phyloP scores from a whole-genome alignment of 2,888 invertebrate species.

The Clitarchus hookeri region DNA sequence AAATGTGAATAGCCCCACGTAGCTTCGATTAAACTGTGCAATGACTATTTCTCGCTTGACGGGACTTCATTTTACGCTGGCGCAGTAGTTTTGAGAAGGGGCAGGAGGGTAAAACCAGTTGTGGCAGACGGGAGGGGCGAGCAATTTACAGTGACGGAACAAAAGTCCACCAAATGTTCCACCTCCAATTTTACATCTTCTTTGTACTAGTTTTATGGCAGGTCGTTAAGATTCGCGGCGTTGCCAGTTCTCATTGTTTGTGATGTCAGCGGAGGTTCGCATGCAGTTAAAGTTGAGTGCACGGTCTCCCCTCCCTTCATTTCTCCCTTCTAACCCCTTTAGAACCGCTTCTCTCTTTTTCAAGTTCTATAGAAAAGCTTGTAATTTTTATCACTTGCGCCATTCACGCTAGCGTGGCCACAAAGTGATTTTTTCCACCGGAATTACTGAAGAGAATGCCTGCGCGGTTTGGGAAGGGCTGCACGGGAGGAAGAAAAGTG shows the following conservation, averaged over 20 bases:
- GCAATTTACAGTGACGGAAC: background rate
- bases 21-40: background rate
- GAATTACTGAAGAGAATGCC: slow-evolving; percentile 6
- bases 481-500: background rate
- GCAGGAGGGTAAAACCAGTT: background rate
- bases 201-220: slow-evolving; percentile 2
- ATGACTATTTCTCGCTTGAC: background rate
- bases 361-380: background rate
- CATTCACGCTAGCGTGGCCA: background rate
- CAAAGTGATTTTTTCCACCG: slow-evolving; percentile 8
- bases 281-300: background rate
- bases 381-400: background rate
- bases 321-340: background rate
- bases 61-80: background rate
- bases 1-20: too few relatives aligned
- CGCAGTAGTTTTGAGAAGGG: background rate
- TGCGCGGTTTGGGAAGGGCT: background rate
- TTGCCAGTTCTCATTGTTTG: slow-evolving; percentile 10
- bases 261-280: background rate
- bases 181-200: slow-evolving; percentile 10
- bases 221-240: background rate
- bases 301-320: background rate
- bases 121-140: background rate
- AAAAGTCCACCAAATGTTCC: background rate
- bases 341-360: background rate